A percentile compares a stretch with the other conserved stretches of the same genome.
Conservation (phyloP, 2,888 invertebrate species). For the Scaptodrosophila latifasciaeformis region DNA sequence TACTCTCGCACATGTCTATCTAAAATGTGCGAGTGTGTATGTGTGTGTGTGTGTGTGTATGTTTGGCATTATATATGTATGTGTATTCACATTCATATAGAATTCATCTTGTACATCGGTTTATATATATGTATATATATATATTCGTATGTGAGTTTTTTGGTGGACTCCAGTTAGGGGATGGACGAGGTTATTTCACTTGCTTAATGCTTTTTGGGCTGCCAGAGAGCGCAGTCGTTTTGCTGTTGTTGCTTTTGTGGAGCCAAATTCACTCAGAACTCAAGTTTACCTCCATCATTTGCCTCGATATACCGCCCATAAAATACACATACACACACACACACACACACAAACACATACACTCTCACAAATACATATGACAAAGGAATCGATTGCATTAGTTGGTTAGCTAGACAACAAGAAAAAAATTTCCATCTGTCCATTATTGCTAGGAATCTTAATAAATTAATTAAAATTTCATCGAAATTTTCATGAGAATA, state of each 20-base stretch:
- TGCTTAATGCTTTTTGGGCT: not conserved
- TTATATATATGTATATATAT: conserved; percentile 16
- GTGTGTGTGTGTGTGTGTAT: conserved; percentile 7
- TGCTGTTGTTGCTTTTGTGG: not conserved
- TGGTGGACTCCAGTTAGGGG: conserved; percentile 31
- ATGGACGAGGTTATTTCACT: conserved; percentile 23
- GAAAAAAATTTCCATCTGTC: no score
- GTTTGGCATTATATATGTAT: conserved; percentile 23
- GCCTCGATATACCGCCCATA: no score
- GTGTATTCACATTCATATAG: conserved; percentile 6
- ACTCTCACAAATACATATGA: not conserved
- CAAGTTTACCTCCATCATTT: no score
- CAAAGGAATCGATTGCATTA: conserved; percentile 3
- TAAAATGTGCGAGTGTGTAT: not conserved
- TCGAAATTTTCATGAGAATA: no score
- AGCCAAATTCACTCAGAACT: no score
- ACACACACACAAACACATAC: no score
- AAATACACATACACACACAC: not conserved
- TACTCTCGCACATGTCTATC: conserved; percentile 2
- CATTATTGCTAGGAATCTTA: no score
- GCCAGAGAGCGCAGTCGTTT: conserved; percentile 7
- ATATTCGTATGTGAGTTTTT: conserved; percentile 14
- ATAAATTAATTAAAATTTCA: no score
- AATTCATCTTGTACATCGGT: not conserved
- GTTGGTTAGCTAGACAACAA: not conserved